Evolutionary conservation across 2,888 invertebrate species (phyloP), one percentile per base, ranked within the genome.

Genomic region (Lasioglossum oenotherae): DNA sequence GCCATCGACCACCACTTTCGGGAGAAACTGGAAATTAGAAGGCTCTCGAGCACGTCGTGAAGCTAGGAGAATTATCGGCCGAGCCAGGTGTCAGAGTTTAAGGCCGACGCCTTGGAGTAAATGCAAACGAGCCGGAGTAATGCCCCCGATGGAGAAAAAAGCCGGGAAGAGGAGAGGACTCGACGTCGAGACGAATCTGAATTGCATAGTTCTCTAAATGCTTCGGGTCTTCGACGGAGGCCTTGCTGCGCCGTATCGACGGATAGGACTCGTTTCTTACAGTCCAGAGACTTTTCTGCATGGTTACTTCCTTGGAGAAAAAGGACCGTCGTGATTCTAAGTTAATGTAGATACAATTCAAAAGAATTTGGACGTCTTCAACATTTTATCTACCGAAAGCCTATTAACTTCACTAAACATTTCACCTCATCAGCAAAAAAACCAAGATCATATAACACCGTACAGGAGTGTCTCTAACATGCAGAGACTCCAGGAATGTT

Each of bases 71-170:
- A 78, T 49, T 27, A 57, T 53, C 53, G 27, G 49, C 10, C 14
- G 38, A 19, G 44, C 49, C 77, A 67, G 57, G 73, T 64, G 73
- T 19, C 38, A 12, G n/a, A 35, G 44, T 78, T 57, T 44, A 23
- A 31, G n/a, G 46, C 64, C 16, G 31, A 31, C 35, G 74, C 31
- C 53, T 49, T 27, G 38, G 71, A 77, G 72, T 49, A 38, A 73
- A 81, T 81, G 81, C 73, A 73, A 81, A 81, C 67, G 81, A 80
- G 74, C 60, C 19, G 82, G 49, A 46, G 64, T 53, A 67, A 79
- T 69, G 27, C 41, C n/a, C 31, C 53, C 16, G 27, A 53, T 53
- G 38, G n/a, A 35, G 67, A 67, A 74, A 74, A 73, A 74, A 41
- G 73, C 6, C 53, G 60, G 41, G 60, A 44, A 38, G 0, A 57